Conservation (phyloP, 1,140 invertebrate genomes). For the Procambarus clarkii region DNA sequence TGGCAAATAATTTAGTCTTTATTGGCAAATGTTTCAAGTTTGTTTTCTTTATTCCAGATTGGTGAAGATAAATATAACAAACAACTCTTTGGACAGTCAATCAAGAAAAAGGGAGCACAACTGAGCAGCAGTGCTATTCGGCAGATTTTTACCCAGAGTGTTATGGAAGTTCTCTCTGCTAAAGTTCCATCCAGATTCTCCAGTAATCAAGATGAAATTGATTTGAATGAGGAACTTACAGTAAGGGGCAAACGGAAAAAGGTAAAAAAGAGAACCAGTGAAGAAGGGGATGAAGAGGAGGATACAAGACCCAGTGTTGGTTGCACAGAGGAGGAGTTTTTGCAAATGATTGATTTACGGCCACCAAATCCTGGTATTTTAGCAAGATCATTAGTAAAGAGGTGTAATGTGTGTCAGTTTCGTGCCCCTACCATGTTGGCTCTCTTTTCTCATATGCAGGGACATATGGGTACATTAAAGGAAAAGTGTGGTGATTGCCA, state of each 20-base stretch:
- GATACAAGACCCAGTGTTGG: slow-evolving; percentile 47
- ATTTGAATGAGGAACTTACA: slow-evolving; percentile 20
- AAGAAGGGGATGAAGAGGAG: slow-evolving; percentile 56
- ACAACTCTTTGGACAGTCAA: slow-evolving; percentile 33
- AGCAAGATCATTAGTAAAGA: slow-evolving; percentile 56
- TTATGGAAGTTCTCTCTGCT: slow-evolving; percentile 30
- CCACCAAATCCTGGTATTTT: slow-evolving; percentile 47
- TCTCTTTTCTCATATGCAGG: slow-evolving; percentile 68
- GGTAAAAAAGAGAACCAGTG: slow-evolving; percentile 15
- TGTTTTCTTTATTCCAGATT: slow-evolving; percentile 17
- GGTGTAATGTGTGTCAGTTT: slow-evolving; percentile 65
- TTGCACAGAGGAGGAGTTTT: slow-evolving; percentile 65
- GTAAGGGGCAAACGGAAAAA: slow-evolving; percentile 45
- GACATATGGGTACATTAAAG: slow-evolving; percentile 63
- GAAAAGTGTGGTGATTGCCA: slow-evolving; percentile 67
- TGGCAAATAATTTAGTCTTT: too few species aligned
- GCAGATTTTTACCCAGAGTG: slow-evolving; percentile 29
- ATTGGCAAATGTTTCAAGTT: too few species aligned
- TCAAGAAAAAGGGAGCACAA: not conserved
- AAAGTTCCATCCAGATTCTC: not conserved
- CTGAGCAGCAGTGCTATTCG: slow-evolving; percentile 33
- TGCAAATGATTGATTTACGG: slow-evolving; percentile 66
- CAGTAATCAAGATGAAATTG: slow-evolving; percentile 13
- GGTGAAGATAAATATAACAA: slow-evolving; percentile 26
- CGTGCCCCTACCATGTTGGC: slow-evolving; percentile 62